Base-by-base conservation (phyloP, 2,113 vertebrate species). In the Euleptes europaea region DNA sequence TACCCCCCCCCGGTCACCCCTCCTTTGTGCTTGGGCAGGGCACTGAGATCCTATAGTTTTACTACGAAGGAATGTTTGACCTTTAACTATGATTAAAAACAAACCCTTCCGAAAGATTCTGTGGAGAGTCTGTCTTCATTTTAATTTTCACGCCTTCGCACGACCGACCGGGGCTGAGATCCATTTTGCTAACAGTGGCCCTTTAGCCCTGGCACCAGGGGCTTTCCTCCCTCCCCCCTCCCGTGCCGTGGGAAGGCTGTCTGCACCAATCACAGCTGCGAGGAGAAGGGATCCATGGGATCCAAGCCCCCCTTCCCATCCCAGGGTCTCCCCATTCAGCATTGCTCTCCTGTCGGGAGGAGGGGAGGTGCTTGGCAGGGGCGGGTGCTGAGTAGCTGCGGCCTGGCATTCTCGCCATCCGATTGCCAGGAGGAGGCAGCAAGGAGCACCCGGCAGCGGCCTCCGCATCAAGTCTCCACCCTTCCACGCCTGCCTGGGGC, bases 71-170 rank as follows among this genome's bases (percentile, higher is more conserved):
- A 79, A 7, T 80, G 85, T 91, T 86, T 85, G 51, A 93, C 63
- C 92, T 91, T 63, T 92, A 75, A 73, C 76, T 38, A 57, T 90
- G 85, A 93, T 94, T 93, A 94, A 93, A 94, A 82, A 91, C 76
- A 31, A 49, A 80, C 88, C 86, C 90, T 91, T 91, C 93, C 91
- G 93, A 94, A 92, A 85, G 81, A 72, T 71, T 42, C 70, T 60
- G 90, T 28, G 87, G 90, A 86, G 88, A 47, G 88, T 84, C 66
- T 6, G 5, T 88, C 88, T 89, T 92, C 88, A 84, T 88, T 90
- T 0, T 80, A 60, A 1, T 38, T 90, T 86, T 87, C 65, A 83
- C 17, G 28, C 3, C 44, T 1, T 86, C 86, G 85, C 88, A 1
- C 19, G 7, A 17, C 12, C 31, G 21, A 3, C 47, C 9, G 73